phyloP scores from a whole-genome alignment of 2,888 invertebrate species.

The Metacarcinus magister region DNA sequence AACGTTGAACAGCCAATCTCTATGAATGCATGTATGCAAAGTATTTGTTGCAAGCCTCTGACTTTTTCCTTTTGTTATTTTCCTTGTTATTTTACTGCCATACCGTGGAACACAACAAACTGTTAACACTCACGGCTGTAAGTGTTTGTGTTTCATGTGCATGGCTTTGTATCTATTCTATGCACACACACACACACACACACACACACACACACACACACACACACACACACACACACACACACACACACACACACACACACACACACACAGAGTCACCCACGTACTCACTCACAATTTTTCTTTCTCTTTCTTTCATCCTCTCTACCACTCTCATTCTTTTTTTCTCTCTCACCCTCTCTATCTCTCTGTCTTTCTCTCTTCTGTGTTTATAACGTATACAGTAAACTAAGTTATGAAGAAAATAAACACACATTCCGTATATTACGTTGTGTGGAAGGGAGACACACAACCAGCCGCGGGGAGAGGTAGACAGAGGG shows the following conservation, averaged over 20 bases:
- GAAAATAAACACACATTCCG: background rate
- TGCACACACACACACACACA: background rate
- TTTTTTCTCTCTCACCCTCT: background rate
- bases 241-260: conserved; percentile 45
- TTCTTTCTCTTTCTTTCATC: background rate
- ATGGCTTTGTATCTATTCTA: background rate
- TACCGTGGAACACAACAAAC: background rate
- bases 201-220: conserved; percentile 44
- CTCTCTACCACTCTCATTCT: background rate
- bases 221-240: background rate
- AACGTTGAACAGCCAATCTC: background rate
- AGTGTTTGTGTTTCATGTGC: background rate
- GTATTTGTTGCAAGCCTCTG: background rate
- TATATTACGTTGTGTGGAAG: background rate
- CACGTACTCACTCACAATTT: background rate
- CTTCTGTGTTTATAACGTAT: background rate
- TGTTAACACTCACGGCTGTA: background rate
- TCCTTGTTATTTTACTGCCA: background rate
- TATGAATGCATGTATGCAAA: background rate
- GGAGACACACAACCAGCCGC: background rate
- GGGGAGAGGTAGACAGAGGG: background rate
- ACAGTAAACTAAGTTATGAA: too few relatives aligned
- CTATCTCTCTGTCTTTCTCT: conserved; percentile 26
- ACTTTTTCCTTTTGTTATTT: background rate
- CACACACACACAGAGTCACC: background rate